Evolutionary conservation across 1,140 invertebrate genomes (phyloP).

Genomic region (Matsumurasca onukii): DNA sequence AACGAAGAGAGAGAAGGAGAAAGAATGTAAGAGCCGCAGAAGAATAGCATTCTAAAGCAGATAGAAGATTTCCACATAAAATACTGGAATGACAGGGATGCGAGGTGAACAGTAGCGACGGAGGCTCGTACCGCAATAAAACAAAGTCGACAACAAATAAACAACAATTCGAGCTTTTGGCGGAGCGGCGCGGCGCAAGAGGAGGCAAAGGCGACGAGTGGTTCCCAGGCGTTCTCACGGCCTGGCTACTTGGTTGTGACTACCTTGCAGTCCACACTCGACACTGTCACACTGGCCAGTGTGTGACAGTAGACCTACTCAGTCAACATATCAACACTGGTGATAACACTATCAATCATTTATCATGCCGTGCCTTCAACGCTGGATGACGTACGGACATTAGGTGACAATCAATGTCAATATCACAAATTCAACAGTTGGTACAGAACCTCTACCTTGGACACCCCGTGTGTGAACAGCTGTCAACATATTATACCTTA

Average conservation of each 20-base stretch:
- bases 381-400: too few relatives aligned
- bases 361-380: too few relatives aligned
- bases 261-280: neutral
- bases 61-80: conserved; percentile 27
- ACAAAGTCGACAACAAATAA: conserved; percentile 21
- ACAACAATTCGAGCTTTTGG: conserved; percentile 19
- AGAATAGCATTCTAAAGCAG: conserved; percentile 22
- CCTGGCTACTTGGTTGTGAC: neutral
- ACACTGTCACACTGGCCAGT: neutral
- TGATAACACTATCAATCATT: too few relatives aligned
- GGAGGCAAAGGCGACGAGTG: too few relatives aligned
- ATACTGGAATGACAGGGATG: conserved; percentile 25
- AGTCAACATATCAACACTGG: too few relatives aligned
- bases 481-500: too few relatives aligned
- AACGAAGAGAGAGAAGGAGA: neutral
- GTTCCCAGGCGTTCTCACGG: conserved; percentile 18
- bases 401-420: too few relatives aligned
- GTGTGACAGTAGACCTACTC: too few relatives aligned
- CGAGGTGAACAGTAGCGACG: conserved; percentile 21
- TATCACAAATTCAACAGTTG: too few relatives aligned
- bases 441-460: too few relatives aligned
- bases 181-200: neutral
- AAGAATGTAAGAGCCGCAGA: conserved; percentile 3
- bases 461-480: too few relatives aligned
- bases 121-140: conserved; percentile 14